These are phyloP conservation scores for Hydrocynus forskahlii DNA, from an alignment of 2,797 vertebrate species.

Conservation along the genomic window DNA sequence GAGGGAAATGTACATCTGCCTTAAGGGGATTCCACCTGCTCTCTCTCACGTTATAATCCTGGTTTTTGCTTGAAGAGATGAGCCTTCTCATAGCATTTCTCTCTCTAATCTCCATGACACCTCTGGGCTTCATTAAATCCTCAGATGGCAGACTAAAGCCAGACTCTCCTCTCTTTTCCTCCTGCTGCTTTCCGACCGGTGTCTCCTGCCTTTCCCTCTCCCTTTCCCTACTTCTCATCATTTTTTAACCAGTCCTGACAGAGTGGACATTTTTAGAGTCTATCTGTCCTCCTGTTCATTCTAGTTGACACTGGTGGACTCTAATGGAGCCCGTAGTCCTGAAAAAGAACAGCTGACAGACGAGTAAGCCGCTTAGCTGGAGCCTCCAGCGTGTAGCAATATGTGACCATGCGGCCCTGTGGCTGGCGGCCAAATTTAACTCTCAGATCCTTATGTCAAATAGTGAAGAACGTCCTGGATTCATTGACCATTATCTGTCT, in stretches of 20 bases:
- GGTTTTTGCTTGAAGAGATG: conserved; percentile 34
- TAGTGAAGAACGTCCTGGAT: conserved; percentile 29
- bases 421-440: conserved; percentile 31
- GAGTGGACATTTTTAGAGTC: conserved; percentile 1
- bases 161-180: not conserved
- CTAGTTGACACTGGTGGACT: conserved; percentile 8
- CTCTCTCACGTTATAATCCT: conserved; percentile 43
- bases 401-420: not conserved
- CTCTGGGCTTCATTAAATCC: conserved; percentile 51
- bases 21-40: conserved; percentile 44
- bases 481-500: conserved; percentile 54
- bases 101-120: conserved; percentile 49
- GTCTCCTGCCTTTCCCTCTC: not conserved
- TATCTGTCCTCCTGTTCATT: conserved; percentile 25
- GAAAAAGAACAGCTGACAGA: conserved; percentile 29
- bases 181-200: not conserved
- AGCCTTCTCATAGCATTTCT: conserved; percentile 38
- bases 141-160: conserved; percentile 33
- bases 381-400: conserved; percentile 20
- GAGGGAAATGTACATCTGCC: conserved; percentile 6
- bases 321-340: conserved; percentile 32
- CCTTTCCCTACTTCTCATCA: not conserved
- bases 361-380: conserved; percentile 29
- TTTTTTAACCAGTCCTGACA: conserved; percentile 14
- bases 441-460: conserved; percentile 31